Evolutionary conservation across 2,797 vertebrate genomes (phyloP), one percentile per base, ranked within the genome.

Genomic region (Poecile montanus): DNA sequence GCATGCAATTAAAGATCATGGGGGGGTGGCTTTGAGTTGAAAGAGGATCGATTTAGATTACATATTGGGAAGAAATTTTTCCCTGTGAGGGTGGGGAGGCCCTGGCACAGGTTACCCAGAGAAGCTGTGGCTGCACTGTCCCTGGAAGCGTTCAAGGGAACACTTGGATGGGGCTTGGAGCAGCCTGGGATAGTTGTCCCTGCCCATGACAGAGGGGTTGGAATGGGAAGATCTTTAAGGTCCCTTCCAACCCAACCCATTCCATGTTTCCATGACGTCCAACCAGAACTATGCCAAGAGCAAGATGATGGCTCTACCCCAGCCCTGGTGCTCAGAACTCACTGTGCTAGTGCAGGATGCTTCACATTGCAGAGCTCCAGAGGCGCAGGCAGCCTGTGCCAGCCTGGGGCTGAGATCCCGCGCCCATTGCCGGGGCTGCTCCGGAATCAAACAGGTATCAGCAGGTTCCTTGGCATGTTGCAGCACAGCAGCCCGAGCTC

Each of bases 381-480:
- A 34, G 13, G 80, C 51, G 11, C 4, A 19, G 51, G 84, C 77
- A 65, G 68, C 17, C 32, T 5, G 73, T 83, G 76, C 88, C 85
- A 76, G 63, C 66, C 66, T 9, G 73, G 56, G 67, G 71, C 86
- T 86, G 36, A 10, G 66, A 60, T 85, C 93, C 77, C 3, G 12
- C 5, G 0, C 66, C 60, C 61, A 9, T 62, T 1, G 0, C 29
- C 0, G 1, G 56, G 61, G 70, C 88, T 34, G 34, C 34, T 34
- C 34, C 34, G 34, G 19, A 11, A 27, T 56, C 30, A 36, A 30
- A 40, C 95, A 62, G 77, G 95, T 91, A 54, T 1, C 4, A 34
- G 60, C 91, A 74, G 94, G 92, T 75, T 74, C 75, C 87, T 36
- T 9, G 63, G 91, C 94, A 5, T 92, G 95, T 76, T 94, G 85